Conservation (phyloP, 1,140 invertebrate species). For the Cydia fagiglandana region DNA sequence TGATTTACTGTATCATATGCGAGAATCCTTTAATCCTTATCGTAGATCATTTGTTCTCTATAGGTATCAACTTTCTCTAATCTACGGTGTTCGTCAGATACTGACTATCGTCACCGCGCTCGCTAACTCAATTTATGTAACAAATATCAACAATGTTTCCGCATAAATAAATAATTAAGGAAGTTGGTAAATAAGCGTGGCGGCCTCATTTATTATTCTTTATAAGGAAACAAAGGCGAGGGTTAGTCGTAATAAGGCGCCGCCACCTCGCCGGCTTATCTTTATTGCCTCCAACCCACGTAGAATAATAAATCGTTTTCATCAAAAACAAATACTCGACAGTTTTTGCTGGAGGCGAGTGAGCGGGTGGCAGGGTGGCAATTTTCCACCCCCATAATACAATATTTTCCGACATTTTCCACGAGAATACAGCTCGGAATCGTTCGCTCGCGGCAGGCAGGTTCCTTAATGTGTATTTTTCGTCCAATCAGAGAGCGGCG, state of each 20-base stretch:
- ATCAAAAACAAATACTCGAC: constrained; percentile 80
- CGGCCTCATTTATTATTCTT: constrained; percentile 79
- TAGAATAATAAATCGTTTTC: constrained; percentile 80
- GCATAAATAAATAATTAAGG: constrained; percentile 77
- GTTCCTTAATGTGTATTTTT: constrained; percentile 81
- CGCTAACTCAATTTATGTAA: constrained; percentile 46
- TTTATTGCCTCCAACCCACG: constrained; percentile 79
- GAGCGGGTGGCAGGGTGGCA: constrained; percentile 74
- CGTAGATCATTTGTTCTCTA: background rate
- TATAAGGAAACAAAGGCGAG: constrained; percentile 79
- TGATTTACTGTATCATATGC: constrained; percentile 40
- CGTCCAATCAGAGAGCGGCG: constrained; percentile 79
- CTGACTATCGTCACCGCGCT: constrained; percentile 6
- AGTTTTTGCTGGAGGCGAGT: constrained; percentile 78
- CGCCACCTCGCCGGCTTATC: constrained; percentile 79
- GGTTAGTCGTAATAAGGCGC: constrained; percentile 79
- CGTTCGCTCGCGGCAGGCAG: constrained; percentile 74
- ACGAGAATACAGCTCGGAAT: constrained; percentile 78
- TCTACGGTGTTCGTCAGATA: background rate
- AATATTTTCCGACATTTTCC: constrained; percentile 79
- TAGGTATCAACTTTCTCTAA: background rate
- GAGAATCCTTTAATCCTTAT: constrained; percentile 7
- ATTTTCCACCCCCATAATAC: constrained; percentile 79
- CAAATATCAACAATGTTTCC: constrained; percentile 71
- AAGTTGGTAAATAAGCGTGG: constrained; percentile 75